phyloP scores from a whole-genome alignment of 2,888 invertebrate genomes.

The Agrotis puta region DNA sequence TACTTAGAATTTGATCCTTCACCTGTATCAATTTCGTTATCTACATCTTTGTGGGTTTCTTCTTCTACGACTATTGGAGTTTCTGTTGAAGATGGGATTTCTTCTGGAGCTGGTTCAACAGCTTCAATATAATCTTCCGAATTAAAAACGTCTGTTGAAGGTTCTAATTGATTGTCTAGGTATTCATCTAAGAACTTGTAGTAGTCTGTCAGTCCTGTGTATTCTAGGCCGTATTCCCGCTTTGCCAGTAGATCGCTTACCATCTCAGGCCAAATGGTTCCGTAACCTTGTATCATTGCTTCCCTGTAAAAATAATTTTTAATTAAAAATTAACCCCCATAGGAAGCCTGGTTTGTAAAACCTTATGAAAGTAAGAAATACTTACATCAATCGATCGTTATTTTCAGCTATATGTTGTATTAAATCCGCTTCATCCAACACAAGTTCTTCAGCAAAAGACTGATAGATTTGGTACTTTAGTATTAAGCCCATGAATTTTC shows the following conservation, averaged over 20 bases:
- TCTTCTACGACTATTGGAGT: slow-evolving; percentile 43
- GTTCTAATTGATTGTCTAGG: slow-evolving; percentile 87
- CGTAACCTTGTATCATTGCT: slow-evolving; percentile 86
- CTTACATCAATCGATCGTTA: slow-evolving; percentile 85
- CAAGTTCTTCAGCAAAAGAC: slow-evolving; percentile 87
- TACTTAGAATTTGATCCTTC: slow-evolving; percentile 79
- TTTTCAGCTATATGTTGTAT: slow-evolving; percentile 82
- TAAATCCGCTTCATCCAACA: slow-evolving; percentile 85
- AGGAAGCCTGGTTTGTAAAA: not conserved
- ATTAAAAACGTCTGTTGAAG: slow-evolving; percentile 70
- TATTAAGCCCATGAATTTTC: slow-evolving; percentile 90
- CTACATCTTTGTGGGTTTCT: slow-evolving; percentile 69
- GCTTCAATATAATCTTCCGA: slow-evolving; percentile 83
- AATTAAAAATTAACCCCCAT: not conserved
- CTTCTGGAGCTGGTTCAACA: slow-evolving; percentile 73
- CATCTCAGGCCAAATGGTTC: slow-evolving; percentile 86
- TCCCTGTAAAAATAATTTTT: slow-evolving; percentile 73
- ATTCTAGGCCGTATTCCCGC: slow-evolving; percentile 87
- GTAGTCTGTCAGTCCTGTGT: slow-evolving; percentile 89
- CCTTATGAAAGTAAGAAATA: slow-evolving; percentile 39
- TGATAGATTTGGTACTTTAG: slow-evolving; percentile 91
- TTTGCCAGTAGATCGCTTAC: slow-evolving; percentile 86
- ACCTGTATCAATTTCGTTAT: slow-evolving; percentile 81
- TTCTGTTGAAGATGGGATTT: slow-evolving; percentile 70
- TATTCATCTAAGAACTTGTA: slow-evolving; percentile 90